Evolutionary conservation across 2,888 invertebrate species (phyloP).

Genomic region (Drosophila subquinaria): DNA sequence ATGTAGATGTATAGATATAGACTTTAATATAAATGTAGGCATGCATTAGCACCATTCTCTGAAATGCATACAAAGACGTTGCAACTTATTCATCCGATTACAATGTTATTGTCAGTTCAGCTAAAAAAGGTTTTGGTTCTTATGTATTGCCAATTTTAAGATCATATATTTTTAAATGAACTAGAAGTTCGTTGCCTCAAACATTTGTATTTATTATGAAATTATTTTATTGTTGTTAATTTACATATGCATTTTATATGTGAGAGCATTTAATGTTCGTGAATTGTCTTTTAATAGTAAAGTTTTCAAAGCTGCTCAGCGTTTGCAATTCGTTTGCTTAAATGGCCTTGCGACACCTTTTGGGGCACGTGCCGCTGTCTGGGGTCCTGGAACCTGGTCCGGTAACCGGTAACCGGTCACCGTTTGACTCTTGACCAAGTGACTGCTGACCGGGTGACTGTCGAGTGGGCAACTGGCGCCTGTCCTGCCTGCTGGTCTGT

Average conservation of each 20-base stretch:
- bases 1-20: too few relatives aligned
- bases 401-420: neutral
- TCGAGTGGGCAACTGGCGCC: constrained; percentile 1
- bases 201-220: too few relatives aligned
- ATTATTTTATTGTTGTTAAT: neutral
- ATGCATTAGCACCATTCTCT: too few relatives aligned
- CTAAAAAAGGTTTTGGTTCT: too few relatives aligned
- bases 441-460: neutral
- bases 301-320: neutral
- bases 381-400: neutral
- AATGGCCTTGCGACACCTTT: constrained; percentile 34
- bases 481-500: constrained; percentile 32
- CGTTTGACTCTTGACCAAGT: neutral
- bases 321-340: constrained; percentile 12
- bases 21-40: too few relatives aligned
- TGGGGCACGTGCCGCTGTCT: constrained; percentile 22
- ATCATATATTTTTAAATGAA: too few relatives aligned
- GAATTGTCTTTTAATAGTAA: neutral
- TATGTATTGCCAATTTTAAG: too few relatives aligned
- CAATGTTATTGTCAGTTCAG: too few relatives aligned
- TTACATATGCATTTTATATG: neutral
- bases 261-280: neutral
- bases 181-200: too few relatives aligned
- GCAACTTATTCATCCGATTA: too few relatives aligned
- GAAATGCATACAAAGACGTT: too few relatives aligned